These are phyloP conservation scores for Tor tambroides DNA, from an alignment of 2,113 vertebrate species.

Conservation along the genomic window DNA sequence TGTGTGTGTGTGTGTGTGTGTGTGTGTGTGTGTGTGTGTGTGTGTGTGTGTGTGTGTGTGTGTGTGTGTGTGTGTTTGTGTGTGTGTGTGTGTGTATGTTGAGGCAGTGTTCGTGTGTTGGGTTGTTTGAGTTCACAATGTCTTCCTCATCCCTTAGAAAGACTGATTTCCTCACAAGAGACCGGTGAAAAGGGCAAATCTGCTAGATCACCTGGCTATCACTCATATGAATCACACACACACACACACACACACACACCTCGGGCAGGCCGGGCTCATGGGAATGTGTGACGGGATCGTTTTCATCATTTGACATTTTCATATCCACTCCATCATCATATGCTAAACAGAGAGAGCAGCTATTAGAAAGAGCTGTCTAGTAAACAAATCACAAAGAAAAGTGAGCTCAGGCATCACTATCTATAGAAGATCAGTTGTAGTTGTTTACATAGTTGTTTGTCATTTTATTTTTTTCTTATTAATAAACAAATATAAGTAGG, in stretches of 20 bases:
- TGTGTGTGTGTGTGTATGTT: background rate
- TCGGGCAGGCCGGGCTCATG: background rate
- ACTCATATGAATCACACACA: background rate
- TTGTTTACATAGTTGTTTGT: background rate
- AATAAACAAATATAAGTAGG: background rate
- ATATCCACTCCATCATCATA: slow-evolving; percentile 46
- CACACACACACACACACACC: background rate
- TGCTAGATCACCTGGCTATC: slow-evolving; percentile 2
- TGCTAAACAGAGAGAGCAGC: background rate
- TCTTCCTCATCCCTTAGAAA: background rate
- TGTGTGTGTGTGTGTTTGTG: background rate
- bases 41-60: too few species aligned
- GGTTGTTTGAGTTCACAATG: too few species aligned
- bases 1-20: too few species aligned
- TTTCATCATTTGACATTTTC: slow-evolving; percentile 45
- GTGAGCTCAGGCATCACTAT: background rate
- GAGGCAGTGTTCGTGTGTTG: background rate
- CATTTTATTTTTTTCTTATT: background rate
- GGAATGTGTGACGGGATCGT: background rate
- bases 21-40: too few species aligned
- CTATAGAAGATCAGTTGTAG: background rate
- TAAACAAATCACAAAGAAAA: background rate
- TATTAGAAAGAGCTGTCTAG: background rate
- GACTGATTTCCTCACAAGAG: slow-evolving; percentile 8
- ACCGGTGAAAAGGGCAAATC: background rate